phyloP scores from a whole-genome alignment of 2,888 invertebrate genomes.

The Cantharis lateralis region DNA sequence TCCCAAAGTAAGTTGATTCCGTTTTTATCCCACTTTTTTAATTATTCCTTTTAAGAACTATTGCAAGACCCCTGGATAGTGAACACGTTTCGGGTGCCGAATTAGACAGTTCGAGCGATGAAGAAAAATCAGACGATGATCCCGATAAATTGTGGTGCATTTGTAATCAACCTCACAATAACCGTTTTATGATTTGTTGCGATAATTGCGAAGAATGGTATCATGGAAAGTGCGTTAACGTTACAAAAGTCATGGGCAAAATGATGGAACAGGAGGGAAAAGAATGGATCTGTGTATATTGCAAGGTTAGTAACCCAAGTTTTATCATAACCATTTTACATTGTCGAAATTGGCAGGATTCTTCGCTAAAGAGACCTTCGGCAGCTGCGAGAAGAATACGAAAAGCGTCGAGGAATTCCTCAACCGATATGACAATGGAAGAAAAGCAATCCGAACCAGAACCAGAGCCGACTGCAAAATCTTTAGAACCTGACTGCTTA shows the following conservation, averaged over 20 bases:
- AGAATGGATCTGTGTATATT: constrained; percentile 90
- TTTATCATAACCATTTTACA: neutral
- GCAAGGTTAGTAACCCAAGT: constrained; percentile 60
- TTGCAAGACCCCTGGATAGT: constrained; percentile 50
- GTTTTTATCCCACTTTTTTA: neutral
- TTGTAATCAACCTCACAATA: constrained; percentile 92
- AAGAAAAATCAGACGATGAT: constrained; percentile 84
- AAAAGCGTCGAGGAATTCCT: constrained; percentile 49
- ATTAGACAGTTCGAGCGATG: constrained; percentile 47
- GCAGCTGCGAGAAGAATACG: constrained; percentile 53
- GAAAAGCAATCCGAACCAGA: constrained; percentile 4
- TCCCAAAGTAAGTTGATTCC: constrained; percentile 40
- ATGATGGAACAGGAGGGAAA: constrained; percentile 89
- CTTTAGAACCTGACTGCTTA: constrained; percentile 61
- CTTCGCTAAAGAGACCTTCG: constrained; percentile 48
- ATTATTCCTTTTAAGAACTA: constrained; percentile 31
- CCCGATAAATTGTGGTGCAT: constrained; percentile 94
- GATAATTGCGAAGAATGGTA: constrained; percentile 97
- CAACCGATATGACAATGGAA: constrained; percentile 4
- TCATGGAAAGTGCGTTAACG: constrained; percentile 95
- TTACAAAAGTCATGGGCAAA: constrained; percentile 87
- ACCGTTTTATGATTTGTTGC: constrained; percentile 97
- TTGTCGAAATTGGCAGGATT: constrained; percentile 40
- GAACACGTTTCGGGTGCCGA: constrained; percentile 54
- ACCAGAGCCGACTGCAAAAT: constrained; percentile 7